Evolutionary conservation across 2,888 invertebrate genomes (phyloP), one percentile per base, ranked within the genome.

Genomic region (Tuta absoluta): DNA sequence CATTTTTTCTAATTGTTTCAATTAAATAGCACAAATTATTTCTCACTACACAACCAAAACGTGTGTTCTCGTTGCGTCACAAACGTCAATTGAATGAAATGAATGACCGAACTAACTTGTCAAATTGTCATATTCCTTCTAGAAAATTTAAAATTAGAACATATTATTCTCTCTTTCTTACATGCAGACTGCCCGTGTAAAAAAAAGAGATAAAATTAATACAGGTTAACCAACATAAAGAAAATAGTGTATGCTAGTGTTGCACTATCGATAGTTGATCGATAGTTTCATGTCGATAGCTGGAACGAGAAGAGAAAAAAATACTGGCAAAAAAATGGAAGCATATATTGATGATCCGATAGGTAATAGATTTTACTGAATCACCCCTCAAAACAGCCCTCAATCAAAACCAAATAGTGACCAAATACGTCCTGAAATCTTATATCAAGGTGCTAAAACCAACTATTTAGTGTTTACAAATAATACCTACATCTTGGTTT

Each of bases 1-100:
- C 95, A 95, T 95, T 78, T 67, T 79, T 69, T 63, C 10, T 21
- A 12, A 28, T 19, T 48, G 10, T 12, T 61, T 53, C 45, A 23
- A 21, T 48, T 23, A 45, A 60, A 45, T 41, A 14, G 3, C 48
- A 24, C 48, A 17, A 45, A 60, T 65, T 64, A 33, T 37, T 62
- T 41, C 5, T 59, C 45, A 56, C 62, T 14, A 17, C 49, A 56
- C 53, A 45, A 33, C n/a, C 62, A 65, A 63, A 65, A 17, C 63
- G 67, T 66, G 67, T 68, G 21, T 19, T 57, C 23, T 21, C 62
- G 66, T 67, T 67, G 61, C 57, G 66, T 69, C 66, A 67, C 67
- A 67, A 64, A 63, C 28, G 45, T 62, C 66, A 63, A 28, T 56
- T 56, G 28, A 24, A n/a, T 56, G 56, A 56, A 65, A 49, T 66